Percentiles rank a stretch among this genome's conserved stretches.
phyloP scores from a whole-genome alignment of 2,113 vertebrate species.

The Pelodiscus sinensis region DNA sequence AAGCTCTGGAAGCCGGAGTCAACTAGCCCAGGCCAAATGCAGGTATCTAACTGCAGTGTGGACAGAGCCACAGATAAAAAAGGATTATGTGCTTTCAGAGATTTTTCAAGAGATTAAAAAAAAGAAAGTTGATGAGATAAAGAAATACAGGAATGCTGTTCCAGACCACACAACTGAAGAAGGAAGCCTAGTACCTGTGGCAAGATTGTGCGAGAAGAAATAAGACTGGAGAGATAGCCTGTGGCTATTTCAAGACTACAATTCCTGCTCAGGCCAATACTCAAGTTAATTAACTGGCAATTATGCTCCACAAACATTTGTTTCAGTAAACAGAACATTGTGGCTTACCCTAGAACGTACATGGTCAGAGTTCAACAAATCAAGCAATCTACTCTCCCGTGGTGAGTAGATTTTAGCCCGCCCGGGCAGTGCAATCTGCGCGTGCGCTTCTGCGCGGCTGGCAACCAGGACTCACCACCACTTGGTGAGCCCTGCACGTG shows the following conservation, averaged over 20 bases:
- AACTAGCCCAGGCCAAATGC: not conserved
- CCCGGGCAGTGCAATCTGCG: no score
- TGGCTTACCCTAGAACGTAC: not conserved
- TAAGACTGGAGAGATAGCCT: not conserved
- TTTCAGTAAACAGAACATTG: not conserved
- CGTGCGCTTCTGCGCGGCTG: no score
- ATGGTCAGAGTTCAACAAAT: no score
- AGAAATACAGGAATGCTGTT: not conserved
- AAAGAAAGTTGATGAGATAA: not conserved
- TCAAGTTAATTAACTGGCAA: not conserved
- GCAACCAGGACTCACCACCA: no score
- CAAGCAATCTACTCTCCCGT: no score
- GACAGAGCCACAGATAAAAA: not conserved
- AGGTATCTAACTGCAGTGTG: not conserved
- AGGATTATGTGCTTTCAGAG: not conserved
- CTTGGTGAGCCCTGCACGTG: no score
- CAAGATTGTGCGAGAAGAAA: not conserved
- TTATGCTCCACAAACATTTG: not conserved
- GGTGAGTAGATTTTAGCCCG: no score
- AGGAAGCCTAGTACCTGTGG: not conserved
- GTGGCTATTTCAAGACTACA: not conserved
- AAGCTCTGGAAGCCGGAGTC: not conserved
- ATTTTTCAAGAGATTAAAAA: not conserved
- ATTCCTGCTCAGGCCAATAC: not conserved
- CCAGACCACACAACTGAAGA: not conserved